Conservation (phyloP, 2,797 vertebrate species). For the Cuculus canorus region DNA sequence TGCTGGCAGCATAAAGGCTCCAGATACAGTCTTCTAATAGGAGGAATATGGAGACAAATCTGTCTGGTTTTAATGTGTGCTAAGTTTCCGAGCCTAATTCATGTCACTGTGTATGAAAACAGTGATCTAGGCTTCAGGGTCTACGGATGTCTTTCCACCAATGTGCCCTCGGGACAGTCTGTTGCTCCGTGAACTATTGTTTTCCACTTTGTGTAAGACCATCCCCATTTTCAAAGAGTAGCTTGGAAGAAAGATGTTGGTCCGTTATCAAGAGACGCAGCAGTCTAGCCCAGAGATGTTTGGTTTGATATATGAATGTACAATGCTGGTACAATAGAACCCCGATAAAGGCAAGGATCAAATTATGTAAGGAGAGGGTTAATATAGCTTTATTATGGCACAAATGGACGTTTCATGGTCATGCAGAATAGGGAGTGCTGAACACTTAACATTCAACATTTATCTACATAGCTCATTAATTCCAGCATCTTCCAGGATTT, state of each 20-base stretch:
- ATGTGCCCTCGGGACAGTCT: neutral
- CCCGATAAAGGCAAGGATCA: neutral
- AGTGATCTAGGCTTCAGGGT: neutral
- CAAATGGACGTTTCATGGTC: neutral
- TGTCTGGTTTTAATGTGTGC: slow-evolving; percentile 11
- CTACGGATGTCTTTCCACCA: neutral
- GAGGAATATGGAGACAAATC: slow-evolving; percentile 39
- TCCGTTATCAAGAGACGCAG: neutral
- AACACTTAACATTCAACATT: neutral
- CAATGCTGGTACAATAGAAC: neutral
- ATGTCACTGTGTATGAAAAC: neutral
- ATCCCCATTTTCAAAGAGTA: neutral
- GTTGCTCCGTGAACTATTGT: neutral
- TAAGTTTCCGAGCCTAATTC: neutral
- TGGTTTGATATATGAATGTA: neutral
- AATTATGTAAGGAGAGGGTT: neutral
- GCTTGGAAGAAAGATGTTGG: neutral
- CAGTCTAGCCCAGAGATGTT: neutral
- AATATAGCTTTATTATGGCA: neutral
- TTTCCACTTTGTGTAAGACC: neutral
- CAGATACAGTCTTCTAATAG: slow-evolving; percentile 16
- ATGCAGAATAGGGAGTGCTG: neutral
- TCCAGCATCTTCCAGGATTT: neutral
- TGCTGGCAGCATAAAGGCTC: slow-evolving; percentile 47
- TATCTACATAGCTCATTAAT: neutral